Evolutionary conservation across 1,140 invertebrate genomes (phyloP).

Genomic region (Sarcophaga bullata): DNA sequence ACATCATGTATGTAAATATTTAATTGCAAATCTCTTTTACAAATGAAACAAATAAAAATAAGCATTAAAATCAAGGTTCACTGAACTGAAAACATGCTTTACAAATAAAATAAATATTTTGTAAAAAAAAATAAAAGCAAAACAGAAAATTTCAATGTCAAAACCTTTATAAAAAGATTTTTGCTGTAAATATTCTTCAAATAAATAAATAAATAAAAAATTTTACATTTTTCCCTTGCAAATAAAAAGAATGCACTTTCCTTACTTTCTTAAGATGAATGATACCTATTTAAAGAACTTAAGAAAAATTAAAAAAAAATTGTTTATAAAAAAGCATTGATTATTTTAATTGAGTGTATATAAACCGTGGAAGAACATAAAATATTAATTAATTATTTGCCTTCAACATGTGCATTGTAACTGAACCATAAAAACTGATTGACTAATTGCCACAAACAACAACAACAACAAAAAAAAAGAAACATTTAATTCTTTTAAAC

Average conservation of each 20-base stretch:
- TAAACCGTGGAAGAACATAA: too few relatives aligned
- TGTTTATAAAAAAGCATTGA: too few relatives aligned
- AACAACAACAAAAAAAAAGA: too few relatives aligned
- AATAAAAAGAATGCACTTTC: too few relatives aligned
- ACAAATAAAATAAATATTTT: not conserved
- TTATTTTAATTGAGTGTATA: too few relatives aligned
- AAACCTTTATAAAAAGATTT: conserved; percentile 22
- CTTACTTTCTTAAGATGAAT: too few relatives aligned
- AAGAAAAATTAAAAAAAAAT: too few relatives aligned
- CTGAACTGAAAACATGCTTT: conserved; percentile 27
- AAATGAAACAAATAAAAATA: not conserved
- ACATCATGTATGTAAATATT: not conserved
- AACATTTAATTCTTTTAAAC: conserved; percentile 44
- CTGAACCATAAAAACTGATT: not conserved
- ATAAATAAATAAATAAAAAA: not conserved
- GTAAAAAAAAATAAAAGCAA: not conserved
- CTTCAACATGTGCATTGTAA: too few relatives aligned
- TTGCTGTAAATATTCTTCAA: not conserved
- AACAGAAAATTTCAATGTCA: conserved; percentile 32
- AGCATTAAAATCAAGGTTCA: conserved; percentile 34
- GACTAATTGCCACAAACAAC: not conserved
- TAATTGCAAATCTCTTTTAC: not conserved
- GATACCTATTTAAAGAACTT: not conserved
- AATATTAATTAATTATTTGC: not conserved
- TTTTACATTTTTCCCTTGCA: not conserved